Percentiles rank a stretch among this genome's conserved stretches.
phyloP scores from a whole-genome alignment of 2,888 invertebrate genomes.

The Megaustenia siamemsis region DNA sequence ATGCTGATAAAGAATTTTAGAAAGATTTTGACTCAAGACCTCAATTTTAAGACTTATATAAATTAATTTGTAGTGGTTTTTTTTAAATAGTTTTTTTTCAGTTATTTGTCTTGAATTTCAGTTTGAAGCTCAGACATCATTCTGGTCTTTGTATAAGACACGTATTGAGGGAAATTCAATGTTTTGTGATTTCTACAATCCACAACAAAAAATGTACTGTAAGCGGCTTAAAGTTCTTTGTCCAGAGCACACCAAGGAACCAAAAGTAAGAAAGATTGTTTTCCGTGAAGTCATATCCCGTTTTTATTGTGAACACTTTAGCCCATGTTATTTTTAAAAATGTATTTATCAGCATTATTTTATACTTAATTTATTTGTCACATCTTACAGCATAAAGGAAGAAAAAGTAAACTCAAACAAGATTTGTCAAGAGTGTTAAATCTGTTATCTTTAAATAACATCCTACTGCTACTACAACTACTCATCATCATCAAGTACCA shows the following conservation, averaged over 20 bases:
- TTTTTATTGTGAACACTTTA: background rate
- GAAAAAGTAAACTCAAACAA: too few species aligned
- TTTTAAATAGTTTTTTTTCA: background rate
- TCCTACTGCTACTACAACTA: too few species aligned
- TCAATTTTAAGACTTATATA: too few species aligned
- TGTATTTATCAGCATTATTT: too few species aligned
- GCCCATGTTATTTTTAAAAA: too few species aligned
- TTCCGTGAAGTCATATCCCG: background rate
- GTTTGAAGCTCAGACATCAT: constrained; percentile 97
- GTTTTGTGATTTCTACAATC: constrained; percentile 98
- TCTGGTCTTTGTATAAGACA: constrained; percentile 96
- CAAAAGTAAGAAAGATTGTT: constrained; percentile 70
- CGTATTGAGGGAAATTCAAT: constrained; percentile 96
- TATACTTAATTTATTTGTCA: too few species aligned
- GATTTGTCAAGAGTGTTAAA: too few species aligned
- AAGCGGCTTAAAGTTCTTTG: constrained; percentile 96
- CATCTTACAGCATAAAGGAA: too few species aligned
- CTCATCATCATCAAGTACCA: too few species aligned
- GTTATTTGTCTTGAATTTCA: constrained; percentile 73
- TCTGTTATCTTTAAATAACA: too few species aligned
- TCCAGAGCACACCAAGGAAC: constrained; percentile 94
- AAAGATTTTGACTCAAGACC: too few species aligned
- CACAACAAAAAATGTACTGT: constrained; percentile 93
- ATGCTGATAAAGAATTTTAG: too few species aligned
- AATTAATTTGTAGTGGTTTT: background rate